These are phyloP conservation scores for Amia ocellicauda DNA, from an alignment of 2,113 vertebrate species.

Conservation along the genomic window DNA sequence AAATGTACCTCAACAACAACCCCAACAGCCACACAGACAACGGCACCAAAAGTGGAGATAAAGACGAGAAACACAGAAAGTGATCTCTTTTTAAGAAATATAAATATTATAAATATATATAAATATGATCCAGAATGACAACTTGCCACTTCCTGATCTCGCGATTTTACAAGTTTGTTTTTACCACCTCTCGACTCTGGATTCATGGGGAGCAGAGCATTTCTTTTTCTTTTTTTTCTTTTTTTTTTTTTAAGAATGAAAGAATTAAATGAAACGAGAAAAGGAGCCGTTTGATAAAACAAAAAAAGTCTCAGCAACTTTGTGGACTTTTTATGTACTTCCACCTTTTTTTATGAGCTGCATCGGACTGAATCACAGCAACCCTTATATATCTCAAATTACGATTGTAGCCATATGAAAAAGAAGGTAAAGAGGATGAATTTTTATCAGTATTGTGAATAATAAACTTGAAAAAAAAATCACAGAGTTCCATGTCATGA, in stretches of 20 bases:
- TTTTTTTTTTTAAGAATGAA: conserved; percentile 28
- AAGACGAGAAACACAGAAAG: conserved; percentile 99
- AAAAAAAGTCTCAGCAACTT: conserved; percentile 68
- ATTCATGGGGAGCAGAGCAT: conserved; percentile 51
- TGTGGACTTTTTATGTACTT: conserved; percentile 75
- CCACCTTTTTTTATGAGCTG: conserved; percentile 70
- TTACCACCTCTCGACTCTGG: conserved; percentile 54
- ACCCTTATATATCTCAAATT: conserved; percentile 77
- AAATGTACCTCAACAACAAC: conserved; percentile 99
- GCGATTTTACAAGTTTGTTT: conserved; percentile 61
- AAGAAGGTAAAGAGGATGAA: conserved; percentile 79
- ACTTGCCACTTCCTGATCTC: conserved; percentile 70
- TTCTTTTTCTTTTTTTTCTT: conserved; percentile 31
- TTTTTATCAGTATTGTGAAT: conserved; percentile 99
- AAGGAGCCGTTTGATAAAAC: conserved; percentile 8
- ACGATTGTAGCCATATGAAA: conserved; percentile 89
- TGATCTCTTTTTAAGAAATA: conserved; percentile 64
- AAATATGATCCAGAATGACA: conserved; percentile 63
- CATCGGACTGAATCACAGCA: conserved; percentile 88
- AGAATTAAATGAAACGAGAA: conserved; percentile 46
- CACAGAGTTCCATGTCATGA: conserved; percentile 88
- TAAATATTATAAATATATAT: conserved; percentile 73
- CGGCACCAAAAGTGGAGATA: conserved; percentile 94
- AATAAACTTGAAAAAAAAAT: conserved; percentile 92
- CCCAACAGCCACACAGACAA: conserved; percentile 97